Evolutionary conservation across 2,113 vertebrate species (phyloP).

Genomic region (Pterophyllum scalare): DNA sequence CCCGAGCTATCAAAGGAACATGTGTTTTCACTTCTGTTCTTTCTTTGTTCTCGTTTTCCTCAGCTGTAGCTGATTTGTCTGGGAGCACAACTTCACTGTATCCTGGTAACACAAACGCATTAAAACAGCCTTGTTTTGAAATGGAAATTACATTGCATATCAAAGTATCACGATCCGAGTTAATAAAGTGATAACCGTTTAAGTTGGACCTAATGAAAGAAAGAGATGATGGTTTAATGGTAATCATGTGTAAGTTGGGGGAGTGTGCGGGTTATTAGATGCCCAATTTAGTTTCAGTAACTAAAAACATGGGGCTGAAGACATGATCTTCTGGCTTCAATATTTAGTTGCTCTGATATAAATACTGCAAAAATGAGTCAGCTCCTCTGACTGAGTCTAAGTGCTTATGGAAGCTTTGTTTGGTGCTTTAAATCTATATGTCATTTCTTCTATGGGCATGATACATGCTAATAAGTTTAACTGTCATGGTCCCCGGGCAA

Average conservation of each 20-base stretch:
- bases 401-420: not conserved
- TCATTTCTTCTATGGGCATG: not conserved
- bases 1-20: not conserved
- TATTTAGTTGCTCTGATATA: not conserved
- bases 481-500: too few species aligned
- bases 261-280: not conserved
- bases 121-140: not conserved
- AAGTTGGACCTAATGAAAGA: not conserved
- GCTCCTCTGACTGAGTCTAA: not conserved
- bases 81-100: not conserved
- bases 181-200: not conserved
- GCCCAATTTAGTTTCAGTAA: not conserved
- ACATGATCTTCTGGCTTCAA: not conserved
- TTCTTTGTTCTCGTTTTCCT: not conserved
- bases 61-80: not conserved
- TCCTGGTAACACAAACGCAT: not conserved
- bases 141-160: not conserved
- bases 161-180: not conserved
- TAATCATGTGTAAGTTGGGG: not conserved
- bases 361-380: not conserved
- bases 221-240: not conserved
- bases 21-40: slow-evolving; percentile 3
- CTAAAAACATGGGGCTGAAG: not conserved
- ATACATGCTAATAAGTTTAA: not conserved
- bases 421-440: not conserved